Base-by-base conservation (phyloP, 2,888 invertebrate genomes). In the Timandra comae region DNA sequence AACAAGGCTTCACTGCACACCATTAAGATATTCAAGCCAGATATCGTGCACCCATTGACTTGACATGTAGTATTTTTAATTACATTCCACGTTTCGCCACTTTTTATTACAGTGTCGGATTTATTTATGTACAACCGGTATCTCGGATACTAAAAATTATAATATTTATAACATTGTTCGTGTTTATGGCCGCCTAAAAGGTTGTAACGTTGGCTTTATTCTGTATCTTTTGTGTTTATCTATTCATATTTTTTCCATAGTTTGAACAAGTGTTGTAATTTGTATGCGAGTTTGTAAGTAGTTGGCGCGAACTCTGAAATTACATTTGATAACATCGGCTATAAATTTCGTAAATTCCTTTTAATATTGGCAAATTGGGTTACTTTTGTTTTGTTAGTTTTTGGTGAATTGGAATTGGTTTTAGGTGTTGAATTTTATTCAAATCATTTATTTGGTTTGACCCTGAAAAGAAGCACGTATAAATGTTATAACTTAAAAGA, bases 1-100 rank as follows among this genome's bases (percentile, higher is more conserved):
- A 76, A 74, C 75, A 76, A 73, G 72, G 50, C 63, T 57, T 60
- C 62, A 68, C 64, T 63, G 70, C 67, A 63, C 73, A 67, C 72
- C 56, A 78, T 76, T 76, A 69, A 76, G 75, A 77, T 77, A 70
- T 68, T 63, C 60, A 45, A 48, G 47, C 46, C 55, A 43, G 75
- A 77, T 76, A 76, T 43, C 47, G 44, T 45, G 41, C 56, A 39
- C 52, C 56, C 50, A 56, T 56, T 40, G 58, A 57, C 58, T 66
- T 56, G 61, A 63, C 63, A 51, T 69, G 63, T 63, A 56, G 46
- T 63, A 16, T 63, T 65, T 63, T 58, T 60, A 59, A 59, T 60
- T 55, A 54, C 38, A 43, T 27, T 41, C 41, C 30, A 35, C 33
- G 34, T 41, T 46, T 42, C 33, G 36, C 43, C 31, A 43, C 32